These are phyloP conservation scores for Batillaria attramentaria DNA, from an alignment of 1,140 invertebrate genomes.

Conservation along the genomic window DNA sequence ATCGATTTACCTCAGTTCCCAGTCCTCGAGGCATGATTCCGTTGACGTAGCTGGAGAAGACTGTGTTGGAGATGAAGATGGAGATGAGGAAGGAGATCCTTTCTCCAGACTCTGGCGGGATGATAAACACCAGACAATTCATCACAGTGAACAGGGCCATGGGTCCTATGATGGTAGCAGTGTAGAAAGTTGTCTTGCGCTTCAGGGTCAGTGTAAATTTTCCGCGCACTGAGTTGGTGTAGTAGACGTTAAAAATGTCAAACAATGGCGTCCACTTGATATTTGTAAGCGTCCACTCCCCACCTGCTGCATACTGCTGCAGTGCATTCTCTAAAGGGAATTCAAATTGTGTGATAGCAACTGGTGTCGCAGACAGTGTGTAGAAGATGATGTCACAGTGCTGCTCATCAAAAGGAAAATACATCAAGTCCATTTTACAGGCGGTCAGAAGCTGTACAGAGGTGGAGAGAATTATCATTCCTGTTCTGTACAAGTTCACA, in stretches of 20 bases:
- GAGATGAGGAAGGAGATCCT: not conserved
- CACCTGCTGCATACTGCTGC: not conserved
- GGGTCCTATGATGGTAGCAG: not conserved
- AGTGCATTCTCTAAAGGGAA: not conserved
- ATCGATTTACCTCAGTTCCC: not conserved
- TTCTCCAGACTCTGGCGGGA: not conserved
- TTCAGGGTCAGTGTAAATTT: not conserved
- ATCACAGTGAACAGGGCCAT: not conserved
- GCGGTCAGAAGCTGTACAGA: not conserved
- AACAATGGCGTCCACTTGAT: not conserved
- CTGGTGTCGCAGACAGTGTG: not conserved
- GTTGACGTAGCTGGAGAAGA: constrained; percentile 2
- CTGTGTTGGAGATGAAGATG: not conserved
- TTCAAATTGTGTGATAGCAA: not conserved
- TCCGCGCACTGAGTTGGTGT: not conserved
- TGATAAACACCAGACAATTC: constrained; percentile 13
- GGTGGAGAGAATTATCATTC: not conserved
- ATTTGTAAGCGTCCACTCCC: constrained; percentile 1
- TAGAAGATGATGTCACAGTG: not conserved
- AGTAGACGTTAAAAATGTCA: not conserved
- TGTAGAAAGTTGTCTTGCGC: not conserved
- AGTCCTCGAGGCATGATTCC: constrained; percentile 2
- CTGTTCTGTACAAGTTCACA: not conserved
- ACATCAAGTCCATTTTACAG: constrained; percentile 3
- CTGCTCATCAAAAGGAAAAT: constrained; percentile 19